Conservation (phyloP, 1,140 invertebrate genomes). For the Pemphigus obesinymphae region DNA sequence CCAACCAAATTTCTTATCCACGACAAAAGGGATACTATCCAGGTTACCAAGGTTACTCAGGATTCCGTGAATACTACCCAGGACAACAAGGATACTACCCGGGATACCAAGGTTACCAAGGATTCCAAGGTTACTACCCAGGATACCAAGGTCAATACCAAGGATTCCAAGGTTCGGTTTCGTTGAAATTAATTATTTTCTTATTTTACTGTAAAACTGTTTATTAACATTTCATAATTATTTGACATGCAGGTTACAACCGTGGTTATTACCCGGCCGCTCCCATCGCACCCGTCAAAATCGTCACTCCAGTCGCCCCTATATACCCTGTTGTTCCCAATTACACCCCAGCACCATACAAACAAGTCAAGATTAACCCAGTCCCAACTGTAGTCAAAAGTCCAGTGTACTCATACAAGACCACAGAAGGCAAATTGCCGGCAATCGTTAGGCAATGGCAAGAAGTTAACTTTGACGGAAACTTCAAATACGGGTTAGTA, state of each 20-base stretch:
- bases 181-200: too few species aligned
- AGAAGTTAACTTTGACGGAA: constrained; percentile 47
- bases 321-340: too few species aligned
- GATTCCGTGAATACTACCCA: constrained; percentile 17
- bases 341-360: too few species aligned
- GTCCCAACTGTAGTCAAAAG: not conserved
- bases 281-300: not conserved
- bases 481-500: constrained; percentile 53
- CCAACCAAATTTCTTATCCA: not conserved
- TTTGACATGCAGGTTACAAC: not conserved
- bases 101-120: not conserved
- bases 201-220: too few species aligned
- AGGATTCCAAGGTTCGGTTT: not conserved
- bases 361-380: not conserved
- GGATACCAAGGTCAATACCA: not conserved
- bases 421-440: not conserved
- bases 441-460: constrained; percentile 56
- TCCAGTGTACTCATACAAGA: not conserved
- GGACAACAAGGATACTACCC: constrained; percentile 5
- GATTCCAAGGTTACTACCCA: not conserved
- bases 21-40: not conserved
- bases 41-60: constrained; percentile 6
- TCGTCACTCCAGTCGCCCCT: not conserved
- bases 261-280: constrained; percentile 10
- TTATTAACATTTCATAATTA: too few species aligned